Evolutionary conservation across 2,888 invertebrate genomes (phyloP).

Genomic region (Drosophila buzzatii): DNA sequence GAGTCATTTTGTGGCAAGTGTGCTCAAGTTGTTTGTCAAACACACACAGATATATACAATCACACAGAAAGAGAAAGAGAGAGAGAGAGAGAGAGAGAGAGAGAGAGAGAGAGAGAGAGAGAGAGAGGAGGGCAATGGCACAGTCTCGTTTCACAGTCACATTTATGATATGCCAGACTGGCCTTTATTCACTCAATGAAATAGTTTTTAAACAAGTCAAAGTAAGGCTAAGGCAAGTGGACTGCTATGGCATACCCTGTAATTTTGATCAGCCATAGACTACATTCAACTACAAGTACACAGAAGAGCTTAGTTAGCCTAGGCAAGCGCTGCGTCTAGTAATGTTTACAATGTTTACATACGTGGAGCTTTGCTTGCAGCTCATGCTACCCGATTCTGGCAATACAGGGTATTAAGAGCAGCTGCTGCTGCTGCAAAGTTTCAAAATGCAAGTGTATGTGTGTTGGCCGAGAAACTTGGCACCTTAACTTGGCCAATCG

Average conservation of each 20-base stretch:
- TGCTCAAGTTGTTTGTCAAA: constrained; percentile 59
- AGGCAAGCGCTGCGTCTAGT: not conserved
- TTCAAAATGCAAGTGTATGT: constrained; percentile 13
- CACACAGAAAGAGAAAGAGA: not conserved
- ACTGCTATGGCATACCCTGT: not conserved
- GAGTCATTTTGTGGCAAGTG: constrained; percentile 50
- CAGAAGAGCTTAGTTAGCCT: too few relatives aligned
- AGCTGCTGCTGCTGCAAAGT: constrained; percentile 11
- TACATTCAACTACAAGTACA: too few relatives aligned
- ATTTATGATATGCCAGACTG: constrained; percentile 20
- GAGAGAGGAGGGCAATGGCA: not conserved
- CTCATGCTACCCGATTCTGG: not conserved
- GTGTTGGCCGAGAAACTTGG: constrained; percentile 2
- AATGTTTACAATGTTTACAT: not conserved
- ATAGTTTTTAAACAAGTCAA: constrained; percentile 29
- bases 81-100: not conserved
- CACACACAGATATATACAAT: constrained; percentile 7
- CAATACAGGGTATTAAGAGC: not conserved
- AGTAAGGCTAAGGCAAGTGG: not conserved
- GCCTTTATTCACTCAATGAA: constrained; percentile 30
- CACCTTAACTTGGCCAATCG: constrained; percentile 35
- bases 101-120: not conserved
- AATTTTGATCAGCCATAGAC: not conserved
- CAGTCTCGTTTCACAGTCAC: not conserved
- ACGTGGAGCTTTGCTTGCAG: not conserved